phyloP scores from a whole-genome alignment of 1,140 invertebrate species.

The Drosophila cardini region DNA sequence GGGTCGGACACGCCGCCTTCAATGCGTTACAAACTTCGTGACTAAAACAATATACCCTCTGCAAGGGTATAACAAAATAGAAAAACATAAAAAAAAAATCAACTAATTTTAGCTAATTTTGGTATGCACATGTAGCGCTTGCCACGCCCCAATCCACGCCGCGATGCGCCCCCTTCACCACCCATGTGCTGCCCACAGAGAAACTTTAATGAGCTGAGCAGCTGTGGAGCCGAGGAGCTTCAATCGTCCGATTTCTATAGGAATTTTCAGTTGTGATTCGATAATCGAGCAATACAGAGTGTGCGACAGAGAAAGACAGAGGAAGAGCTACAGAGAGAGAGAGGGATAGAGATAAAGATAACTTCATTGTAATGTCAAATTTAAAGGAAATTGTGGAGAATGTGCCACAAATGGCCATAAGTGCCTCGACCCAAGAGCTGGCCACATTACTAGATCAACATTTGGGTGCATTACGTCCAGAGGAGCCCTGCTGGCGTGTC shows the following conservation, averaged over 20 bases:
- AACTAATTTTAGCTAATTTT: slow-evolving; percentile 14
- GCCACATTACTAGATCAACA: slow-evolving; percentile 70
- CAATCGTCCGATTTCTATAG: slow-evolving; percentile 11
- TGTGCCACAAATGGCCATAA: slow-evolving; percentile 62
- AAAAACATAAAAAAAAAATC: neutral
- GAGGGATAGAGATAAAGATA: slow-evolving; percentile 21
- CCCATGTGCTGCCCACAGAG: neutral
- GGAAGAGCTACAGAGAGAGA: neutral
- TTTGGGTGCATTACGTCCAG: slow-evolving; percentile 59
- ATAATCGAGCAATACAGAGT: slow-evolving; percentile 29
- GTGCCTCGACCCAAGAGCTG: slow-evolving; percentile 66
- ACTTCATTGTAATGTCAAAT: slow-evolving; percentile 33
- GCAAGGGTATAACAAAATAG: too few relatives aligned
- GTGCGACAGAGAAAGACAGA: neutral
- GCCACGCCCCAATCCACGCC: neutral
- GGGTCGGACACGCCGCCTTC: too few relatives aligned
- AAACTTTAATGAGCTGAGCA: slow-evolving; percentile 5
- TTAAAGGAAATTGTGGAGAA: slow-evolving; percentile 12
- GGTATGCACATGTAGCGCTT: neutral
- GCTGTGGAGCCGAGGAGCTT: slow-evolving; percentile 5
- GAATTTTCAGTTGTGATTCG: slow-evolving; percentile 54
- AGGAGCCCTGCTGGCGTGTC: slow-evolving; percentile 84
- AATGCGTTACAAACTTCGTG: too few relatives aligned
- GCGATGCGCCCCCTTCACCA: neutral
- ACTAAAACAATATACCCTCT: too few relatives aligned